Percentiles rank a stretch among this genome's conserved stretches.
Evolutionary conservation across 92 coral and sea anemone species (phyloP).

Genomic region (Galaxea fascicularis): DNA sequence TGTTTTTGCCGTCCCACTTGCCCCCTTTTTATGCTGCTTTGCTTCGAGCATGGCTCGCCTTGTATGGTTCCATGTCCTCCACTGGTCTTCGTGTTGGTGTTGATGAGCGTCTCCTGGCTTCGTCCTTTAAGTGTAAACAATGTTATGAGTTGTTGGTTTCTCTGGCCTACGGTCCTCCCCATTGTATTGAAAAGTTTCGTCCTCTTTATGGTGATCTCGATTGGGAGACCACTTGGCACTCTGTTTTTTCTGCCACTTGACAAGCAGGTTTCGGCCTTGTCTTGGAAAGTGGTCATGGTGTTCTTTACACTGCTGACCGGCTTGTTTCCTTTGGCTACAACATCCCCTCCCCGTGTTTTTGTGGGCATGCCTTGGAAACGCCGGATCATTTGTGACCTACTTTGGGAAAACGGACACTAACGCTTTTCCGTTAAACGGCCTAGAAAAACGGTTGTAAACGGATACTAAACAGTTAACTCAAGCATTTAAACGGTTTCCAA

Average conservation of each 20-base stretch:
- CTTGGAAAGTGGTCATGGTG: too few species aligned
- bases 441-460: too few species aligned
- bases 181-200: neutral
- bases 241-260: neutral
- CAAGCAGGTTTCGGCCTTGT: too few species aligned
- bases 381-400: neutral
- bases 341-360: too few species aligned
- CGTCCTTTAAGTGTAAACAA: neutral
- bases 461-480: too few species aligned
- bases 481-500: too few species aligned
- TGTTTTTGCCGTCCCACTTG: neutral
- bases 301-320: too few species aligned
- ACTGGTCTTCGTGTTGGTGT: neutral
- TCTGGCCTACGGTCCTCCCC: neutral
- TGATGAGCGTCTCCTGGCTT: neutral
- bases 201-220: neutral
- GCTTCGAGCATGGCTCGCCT: neutral
- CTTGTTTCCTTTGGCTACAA: too few species aligned
- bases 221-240: slow-evolving; percentile 5
- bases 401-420: too few species aligned
- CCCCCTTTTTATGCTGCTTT: neutral
- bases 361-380: neutral
- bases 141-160: neutral
- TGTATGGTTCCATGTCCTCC: neutral
- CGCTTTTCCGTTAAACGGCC: too few species aligned